Conservation (phyloP, 2,113 vertebrate genomes). For the Meriones unguiculatus region DNA sequence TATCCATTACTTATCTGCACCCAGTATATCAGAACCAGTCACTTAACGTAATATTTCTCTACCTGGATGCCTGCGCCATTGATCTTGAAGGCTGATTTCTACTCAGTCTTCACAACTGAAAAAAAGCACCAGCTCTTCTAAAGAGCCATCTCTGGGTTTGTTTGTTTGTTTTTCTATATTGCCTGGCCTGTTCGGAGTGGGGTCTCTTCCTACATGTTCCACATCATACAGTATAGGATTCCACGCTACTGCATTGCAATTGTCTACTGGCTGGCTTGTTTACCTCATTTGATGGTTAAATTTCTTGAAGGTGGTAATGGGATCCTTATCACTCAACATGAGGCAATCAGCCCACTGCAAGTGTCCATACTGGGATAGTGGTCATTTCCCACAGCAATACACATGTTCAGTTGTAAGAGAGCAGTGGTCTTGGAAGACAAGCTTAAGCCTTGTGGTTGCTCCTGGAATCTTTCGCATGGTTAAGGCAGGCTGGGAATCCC, state of each 20-base stretch:
- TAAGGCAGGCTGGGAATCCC: neutral
- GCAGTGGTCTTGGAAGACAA: neutral
- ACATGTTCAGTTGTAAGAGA: neutral
- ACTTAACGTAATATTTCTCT: neutral
- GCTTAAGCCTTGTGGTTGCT: neutral
- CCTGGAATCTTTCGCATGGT: neutral
- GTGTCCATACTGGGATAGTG: neutral
- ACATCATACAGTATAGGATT: neutral
- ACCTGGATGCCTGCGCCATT: neutral
- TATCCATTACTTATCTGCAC: neutral
- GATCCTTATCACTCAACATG: neutral
- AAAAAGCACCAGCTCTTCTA: neutral
- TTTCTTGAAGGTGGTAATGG: neutral
- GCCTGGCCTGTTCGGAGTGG: neutral
- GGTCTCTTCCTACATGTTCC: neutral
- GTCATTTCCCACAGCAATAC: fast-evolving
- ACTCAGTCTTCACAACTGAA: neutral
- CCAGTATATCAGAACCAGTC: neutral
- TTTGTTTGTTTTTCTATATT: neutral
- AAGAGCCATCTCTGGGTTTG: neutral
- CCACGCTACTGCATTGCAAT: neutral
- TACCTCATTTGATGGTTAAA: neutral
- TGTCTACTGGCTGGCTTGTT: neutral
- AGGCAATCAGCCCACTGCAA: too few species aligned
- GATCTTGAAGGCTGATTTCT: neutral